phyloP scores from a whole-genome alignment of 1,140 invertebrate genomes.

The Pseudachorutes palmiensis region DNA sequence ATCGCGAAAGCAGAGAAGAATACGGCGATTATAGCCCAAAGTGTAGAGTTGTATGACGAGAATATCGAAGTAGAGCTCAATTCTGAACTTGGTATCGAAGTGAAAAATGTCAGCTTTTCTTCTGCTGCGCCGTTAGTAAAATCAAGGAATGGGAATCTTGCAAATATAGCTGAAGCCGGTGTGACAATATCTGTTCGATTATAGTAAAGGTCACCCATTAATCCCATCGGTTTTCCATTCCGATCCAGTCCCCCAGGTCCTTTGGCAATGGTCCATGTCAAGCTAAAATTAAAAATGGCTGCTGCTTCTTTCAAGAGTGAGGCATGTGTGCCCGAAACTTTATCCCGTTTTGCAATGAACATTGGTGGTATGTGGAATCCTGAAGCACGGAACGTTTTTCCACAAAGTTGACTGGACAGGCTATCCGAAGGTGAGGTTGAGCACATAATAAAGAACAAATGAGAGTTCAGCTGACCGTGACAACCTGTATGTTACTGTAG shows the following conservation, averaged over 20 bases:
- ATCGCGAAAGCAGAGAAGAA: neutral
- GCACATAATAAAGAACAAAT: no score
- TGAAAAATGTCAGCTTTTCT: neutral
- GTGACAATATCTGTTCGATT: neutral
- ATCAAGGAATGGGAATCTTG: neutral
- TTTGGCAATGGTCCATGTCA: neutral
- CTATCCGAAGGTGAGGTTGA: no score
- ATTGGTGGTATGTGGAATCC: neutral
- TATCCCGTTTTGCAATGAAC: neutral
- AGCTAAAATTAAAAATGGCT: neutral
- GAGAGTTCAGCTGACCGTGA: no score
- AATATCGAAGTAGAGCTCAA: neutral
- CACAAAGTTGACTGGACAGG: no score
- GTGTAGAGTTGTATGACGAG: neutral
- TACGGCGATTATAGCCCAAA: neutral
- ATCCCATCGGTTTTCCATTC: neutral
- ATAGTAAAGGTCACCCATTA: neutral
- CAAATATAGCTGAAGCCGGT: neutral
- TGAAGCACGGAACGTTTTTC: neutral
- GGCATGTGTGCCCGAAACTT: neutral
- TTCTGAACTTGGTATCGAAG: neutral
- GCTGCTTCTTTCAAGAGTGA: neutral
- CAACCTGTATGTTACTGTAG: no score
- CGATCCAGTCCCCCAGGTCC: neutral
- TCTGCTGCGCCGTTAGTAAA: neutral